These are phyloP conservation scores for Aphaenogaster rudis DNA, from an alignment of 1,140 invertebrate species.

Conservation along the genomic window DNA sequence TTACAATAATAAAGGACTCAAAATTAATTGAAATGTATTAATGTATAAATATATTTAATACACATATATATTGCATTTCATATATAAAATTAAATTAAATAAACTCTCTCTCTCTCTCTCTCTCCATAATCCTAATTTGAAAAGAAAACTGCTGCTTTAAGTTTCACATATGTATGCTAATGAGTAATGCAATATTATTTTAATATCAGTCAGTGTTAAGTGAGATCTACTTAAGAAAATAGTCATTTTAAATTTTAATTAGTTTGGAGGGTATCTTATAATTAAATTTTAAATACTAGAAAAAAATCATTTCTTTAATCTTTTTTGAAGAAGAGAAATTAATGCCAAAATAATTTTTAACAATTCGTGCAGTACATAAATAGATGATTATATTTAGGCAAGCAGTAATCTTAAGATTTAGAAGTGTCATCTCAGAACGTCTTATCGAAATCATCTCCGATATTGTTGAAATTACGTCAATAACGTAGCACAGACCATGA, in stretches of 20 bases:
- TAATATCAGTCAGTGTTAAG: not conserved
- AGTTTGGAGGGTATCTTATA: not conserved
- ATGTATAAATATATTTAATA: not conserved
- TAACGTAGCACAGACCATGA: conserved; percentile 32
- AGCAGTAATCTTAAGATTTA: not conserved
- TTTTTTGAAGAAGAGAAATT: not conserved
- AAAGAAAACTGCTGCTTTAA: not conserved
- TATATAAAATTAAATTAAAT: not conserved
- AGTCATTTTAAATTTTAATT: not conserved
- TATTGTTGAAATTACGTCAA: conserved; percentile 39
- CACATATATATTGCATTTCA: not conserved
- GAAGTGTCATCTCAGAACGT: not conserved
- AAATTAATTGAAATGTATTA: not conserved
- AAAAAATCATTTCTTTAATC: not conserved
- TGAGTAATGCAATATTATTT: not conserved
- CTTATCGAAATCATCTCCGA: not conserved
- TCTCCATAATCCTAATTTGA: not conserved
- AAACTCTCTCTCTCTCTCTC: not conserved
- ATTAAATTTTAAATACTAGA: not conserved
- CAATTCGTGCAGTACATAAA: not conserved
- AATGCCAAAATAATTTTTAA: conserved; percentile 5
- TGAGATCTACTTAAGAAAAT: not conserved
- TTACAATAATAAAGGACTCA: not conserved
- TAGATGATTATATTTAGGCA: not conserved
- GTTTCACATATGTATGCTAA: not conserved